A percentile compares a stretch with the other conserved stretches of the same genome.
phyloP scores from a whole-genome alignment of 2,888 invertebrate species.

The Diabrotica balteata region DNA sequence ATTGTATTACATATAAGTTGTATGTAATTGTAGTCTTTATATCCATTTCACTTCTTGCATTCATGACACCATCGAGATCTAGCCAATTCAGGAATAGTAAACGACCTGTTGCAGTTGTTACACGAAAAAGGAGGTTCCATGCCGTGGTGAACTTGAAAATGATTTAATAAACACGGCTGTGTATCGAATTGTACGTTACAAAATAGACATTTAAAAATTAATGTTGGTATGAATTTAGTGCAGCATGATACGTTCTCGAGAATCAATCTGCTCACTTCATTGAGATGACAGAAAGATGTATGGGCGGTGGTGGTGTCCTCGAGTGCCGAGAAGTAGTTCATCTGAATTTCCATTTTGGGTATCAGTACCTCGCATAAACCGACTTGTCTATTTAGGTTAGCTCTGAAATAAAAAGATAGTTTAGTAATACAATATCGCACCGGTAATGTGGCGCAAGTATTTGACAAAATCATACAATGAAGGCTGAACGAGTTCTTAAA shows the following conservation, averaged over 20 bases:
- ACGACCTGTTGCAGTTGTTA: constrained; percentile 37
- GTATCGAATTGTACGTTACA: constrained; percentile 32
- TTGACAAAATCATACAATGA: too few relatives aligned
- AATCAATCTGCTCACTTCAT: constrained; percentile 26
- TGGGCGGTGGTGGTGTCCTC: constrained; percentile 29
- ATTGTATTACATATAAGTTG: too few relatives aligned
- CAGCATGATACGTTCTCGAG: neutral
- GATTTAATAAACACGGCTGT: constrained; percentile 30
- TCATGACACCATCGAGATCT: constrained; percentile 40
- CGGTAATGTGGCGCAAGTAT: too few relatives aligned
- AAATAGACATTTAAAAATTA: constrained; percentile 38
- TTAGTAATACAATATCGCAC: too few relatives aligned
- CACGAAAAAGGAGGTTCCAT: constrained; percentile 46
- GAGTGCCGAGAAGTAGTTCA: constrained; percentile 34
- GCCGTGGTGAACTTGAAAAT: constrained; percentile 41
- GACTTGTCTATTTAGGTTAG: constrained; percentile 27
- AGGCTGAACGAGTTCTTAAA: too few relatives aligned
- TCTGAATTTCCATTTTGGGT: constrained; percentile 43
- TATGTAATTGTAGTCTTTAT: too few relatives aligned
- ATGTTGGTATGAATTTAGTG: neutral
- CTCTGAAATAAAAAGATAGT: too few relatives aligned
- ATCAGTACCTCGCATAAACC: constrained; percentile 43
- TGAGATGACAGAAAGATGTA: constrained; percentile 33
- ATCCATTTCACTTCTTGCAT: constrained; percentile 20
- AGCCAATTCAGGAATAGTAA: constrained; percentile 32